A percentile compares a stretch with the other conserved stretches of the same genome.
These are phyloP conservation scores for Andrena fulva DNA, from an alignment of 2,888 invertebrate genomes.

Conservation along the genomic window DNA sequence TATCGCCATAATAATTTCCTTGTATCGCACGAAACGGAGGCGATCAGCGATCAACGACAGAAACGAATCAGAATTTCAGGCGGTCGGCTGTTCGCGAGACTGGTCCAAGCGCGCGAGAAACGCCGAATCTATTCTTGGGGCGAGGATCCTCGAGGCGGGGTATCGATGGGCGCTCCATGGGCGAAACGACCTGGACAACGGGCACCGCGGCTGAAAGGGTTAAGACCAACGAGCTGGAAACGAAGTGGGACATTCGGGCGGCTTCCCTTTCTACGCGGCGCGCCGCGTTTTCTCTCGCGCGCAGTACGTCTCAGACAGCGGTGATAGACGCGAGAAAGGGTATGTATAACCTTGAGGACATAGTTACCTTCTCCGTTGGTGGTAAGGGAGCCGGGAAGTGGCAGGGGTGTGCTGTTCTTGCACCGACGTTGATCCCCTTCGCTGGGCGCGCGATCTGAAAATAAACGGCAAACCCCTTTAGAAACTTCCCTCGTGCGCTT, in stretches of 20 bases:
- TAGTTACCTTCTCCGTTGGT: conserved; percentile 93
- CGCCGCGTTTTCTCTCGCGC: conserved; percentile 42
- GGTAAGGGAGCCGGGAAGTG: conserved; percentile 90
- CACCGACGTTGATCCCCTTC: conserved; percentile 87
- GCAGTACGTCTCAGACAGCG: conserved; percentile 37
- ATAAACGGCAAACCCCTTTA: conserved; percentile 74
- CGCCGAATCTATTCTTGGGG: conserved; percentile 5
- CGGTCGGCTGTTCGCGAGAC: not conserved
- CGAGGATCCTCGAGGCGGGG: not conserved
- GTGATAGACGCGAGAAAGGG: conserved; percentile 43
- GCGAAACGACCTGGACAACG: conserved; percentile 3
- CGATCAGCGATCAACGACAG: not conserved
- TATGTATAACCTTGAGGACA: conserved; percentile 77
- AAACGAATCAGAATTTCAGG: not conserved
- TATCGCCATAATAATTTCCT: not conserved
- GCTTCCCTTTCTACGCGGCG: conserved; percentile 45
- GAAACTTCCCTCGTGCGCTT: conserved; percentile 58
- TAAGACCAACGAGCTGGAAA: conserved; percentile 37
- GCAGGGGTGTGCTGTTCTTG: conserved; percentile 88
- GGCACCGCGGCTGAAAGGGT: conserved; percentile 2
- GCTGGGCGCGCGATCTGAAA: conserved; percentile 89
- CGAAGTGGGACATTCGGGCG: conserved; percentile 21
- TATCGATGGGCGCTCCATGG: not conserved
- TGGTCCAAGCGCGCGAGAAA: not conserved
- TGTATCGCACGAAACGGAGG: not conserved